Conservation (phyloP, 2,888 invertebrate genomes). For the Megamerina dolium region DNA sequence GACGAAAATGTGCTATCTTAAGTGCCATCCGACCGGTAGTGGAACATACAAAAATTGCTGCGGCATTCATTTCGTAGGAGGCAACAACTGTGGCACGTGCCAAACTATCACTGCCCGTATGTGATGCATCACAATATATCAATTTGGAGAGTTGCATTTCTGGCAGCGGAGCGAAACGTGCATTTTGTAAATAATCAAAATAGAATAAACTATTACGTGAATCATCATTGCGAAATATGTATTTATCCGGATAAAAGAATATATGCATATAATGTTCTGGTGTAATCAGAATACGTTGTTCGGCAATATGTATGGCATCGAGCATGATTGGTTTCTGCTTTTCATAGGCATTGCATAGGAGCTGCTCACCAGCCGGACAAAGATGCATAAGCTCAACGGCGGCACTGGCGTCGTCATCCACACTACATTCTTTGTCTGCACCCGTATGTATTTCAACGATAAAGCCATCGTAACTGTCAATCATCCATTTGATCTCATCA, state of each 20-base stretch:
- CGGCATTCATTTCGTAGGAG: slow-evolving; percentile 33
- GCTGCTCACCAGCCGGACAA: slow-evolving; percentile 26
- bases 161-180: slow-evolving; percentile 26
- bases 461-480: slow-evolving; percentile 35
- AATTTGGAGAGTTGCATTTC: slow-evolving; percentile 19
- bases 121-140: slow-evolving; percentile 31
- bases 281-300: slow-evolving; percentile 27
- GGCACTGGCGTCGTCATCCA: background rate
- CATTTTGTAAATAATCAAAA: slow-evolving; percentile 28
- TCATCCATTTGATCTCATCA: slow-evolving; percentile 28
- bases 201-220: slow-evolving; percentile 14
- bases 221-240: slow-evolving; percentile 14
- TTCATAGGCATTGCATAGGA: slow-evolving; percentile 26
- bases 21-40: slow-evolving; percentile 36
- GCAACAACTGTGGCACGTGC: slow-evolving; percentile 35
- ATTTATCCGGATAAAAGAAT: slow-evolving; percentile 42
- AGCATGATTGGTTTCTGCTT: slow-evolving; percentile 37
- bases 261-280: slow-evolving; percentile 28
- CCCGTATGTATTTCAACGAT: slow-evolving; percentile 26
- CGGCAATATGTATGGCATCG: slow-evolving; percentile 24
- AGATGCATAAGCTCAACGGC: slow-evolving; percentile 31
- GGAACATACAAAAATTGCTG: slow-evolving; percentile 36
- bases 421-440: background rate
- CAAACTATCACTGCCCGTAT: slow-evolving; percentile 32
- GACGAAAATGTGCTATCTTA: slow-evolving; percentile 41